Base-by-base conservation (phyloP, 2,797 vertebrate species). In the Catharus ustulatus region DNA sequence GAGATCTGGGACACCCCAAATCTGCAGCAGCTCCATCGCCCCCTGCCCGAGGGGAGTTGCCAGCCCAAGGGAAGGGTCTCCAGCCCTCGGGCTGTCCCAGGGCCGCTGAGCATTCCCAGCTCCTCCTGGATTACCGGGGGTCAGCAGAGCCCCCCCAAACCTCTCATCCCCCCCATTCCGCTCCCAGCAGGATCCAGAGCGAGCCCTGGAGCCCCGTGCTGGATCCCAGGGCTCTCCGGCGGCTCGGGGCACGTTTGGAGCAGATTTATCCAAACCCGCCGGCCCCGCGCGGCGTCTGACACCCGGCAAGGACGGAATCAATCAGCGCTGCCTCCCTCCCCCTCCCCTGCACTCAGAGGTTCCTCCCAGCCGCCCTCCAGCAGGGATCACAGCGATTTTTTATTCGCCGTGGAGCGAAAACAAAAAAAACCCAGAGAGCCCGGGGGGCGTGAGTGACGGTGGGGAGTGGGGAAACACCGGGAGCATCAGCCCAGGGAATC, bases 191-290 rank as follows among this genome's bases (percentile, higher is more conserved):
- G 96, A 91, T 61, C 40, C 13, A 59, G 96, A 67, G 93, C 91
- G 57, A 58, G 93, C 95, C 95, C 80, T 76, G 96, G 67, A 96
- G 94, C 97, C 75, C 87, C 73, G 95, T 86, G 97, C 96, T 94
- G 91, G 87, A 95, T 97, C 95, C 95, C 96, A 95, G 16, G 85
- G 97, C 86, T 97, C 79, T 84, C 95, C 97, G 97, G 96, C 93
- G 96, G 90, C 95, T 92, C 95, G 62, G 77, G 67, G 97, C 92
- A 43, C 17, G 9, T 45, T 20, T 45, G 43, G 97, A 97, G 97
- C 55, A 84, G 95, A 96, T 96, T 96, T 90, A 96, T 61, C 96
- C 96, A 94, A 95, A 97, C 36, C 36, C 11, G 36, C 36, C 36
- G 36, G 22, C 46, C 46, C 22, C 46, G 13, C 46, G 46, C 23